Conservation (phyloP, 1,140 invertebrate genomes). For the Cephus cinctus region DNA sequence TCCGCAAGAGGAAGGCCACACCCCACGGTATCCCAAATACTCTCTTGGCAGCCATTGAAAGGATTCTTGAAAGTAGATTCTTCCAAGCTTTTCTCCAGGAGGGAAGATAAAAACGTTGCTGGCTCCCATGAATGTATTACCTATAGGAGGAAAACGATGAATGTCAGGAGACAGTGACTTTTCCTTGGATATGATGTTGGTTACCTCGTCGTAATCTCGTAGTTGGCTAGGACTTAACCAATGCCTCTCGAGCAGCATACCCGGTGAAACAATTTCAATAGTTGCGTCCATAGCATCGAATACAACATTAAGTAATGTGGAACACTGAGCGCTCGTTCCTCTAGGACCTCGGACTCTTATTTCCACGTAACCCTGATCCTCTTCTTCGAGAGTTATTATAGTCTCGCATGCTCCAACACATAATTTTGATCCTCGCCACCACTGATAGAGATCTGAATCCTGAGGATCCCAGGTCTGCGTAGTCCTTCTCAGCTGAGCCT, state of each 20-base stretch:
- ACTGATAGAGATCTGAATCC: slow-evolving; percentile 75
- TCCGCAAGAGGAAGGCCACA: slow-evolving; percentile 59
- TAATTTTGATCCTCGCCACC: slow-evolving; percentile 78
- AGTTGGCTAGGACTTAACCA: slow-evolving; percentile 67
- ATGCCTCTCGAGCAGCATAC: slow-evolving; percentile 66
- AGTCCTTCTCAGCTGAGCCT: slow-evolving; percentile 61
- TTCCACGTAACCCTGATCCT: slow-evolving; percentile 66
- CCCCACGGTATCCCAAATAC: slow-evolving; percentile 67
- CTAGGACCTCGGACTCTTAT: slow-evolving; percentile 73
- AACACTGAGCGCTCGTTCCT: slow-evolving; percentile 61
- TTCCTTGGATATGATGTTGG: neutral
- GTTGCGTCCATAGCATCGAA: slow-evolving; percentile 69
- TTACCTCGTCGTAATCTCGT: slow-evolving; percentile 50
- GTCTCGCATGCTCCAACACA: slow-evolving; percentile 72
- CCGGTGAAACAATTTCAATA: slow-evolving; percentile 66
- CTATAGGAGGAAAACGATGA: slow-evolving; percentile 18
- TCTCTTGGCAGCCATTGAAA: slow-evolving; percentile 63
- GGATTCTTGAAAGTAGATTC: slow-evolving; percentile 59
- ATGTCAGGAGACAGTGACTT: neutral
- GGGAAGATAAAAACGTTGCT: slow-evolving; percentile 59
- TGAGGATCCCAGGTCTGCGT: slow-evolving; percentile 61
- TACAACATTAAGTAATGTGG: slow-evolving; percentile 77
- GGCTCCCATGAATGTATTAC: slow-evolving; percentile 64
- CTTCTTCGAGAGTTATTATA: slow-evolving; percentile 68
- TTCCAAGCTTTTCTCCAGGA: slow-evolving; percentile 57